Conservation (phyloP, 2,797 vertebrate genomes). For the Columba guinea region DNA sequence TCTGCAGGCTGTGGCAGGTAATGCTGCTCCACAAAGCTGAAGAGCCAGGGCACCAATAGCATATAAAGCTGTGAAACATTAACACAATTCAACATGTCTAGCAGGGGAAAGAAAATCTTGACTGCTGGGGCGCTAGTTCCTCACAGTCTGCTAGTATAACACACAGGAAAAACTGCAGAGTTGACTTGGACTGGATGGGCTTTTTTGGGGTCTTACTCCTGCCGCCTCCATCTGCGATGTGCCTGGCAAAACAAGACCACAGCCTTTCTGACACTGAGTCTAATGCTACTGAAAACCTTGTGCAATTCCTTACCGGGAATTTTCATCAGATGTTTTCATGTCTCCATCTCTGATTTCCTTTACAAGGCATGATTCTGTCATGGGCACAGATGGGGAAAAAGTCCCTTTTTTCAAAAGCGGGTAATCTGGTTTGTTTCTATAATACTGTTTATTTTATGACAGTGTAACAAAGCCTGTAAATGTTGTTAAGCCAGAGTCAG, state of each 20-base stretch:
- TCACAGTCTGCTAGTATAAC: neutral
- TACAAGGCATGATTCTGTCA: neutral
- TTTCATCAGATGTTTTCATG: neutral
- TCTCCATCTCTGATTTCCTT: neutral
- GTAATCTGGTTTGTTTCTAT: constrained; percentile 44
- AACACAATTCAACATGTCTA: neutral
- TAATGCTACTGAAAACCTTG: neutral
- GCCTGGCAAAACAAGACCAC: neutral
- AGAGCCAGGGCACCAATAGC: neutral
- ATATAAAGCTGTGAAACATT: neutral
- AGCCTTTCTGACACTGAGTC: neutral
- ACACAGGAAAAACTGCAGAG: neutral
- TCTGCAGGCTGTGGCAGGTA: neutral
- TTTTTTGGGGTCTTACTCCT: neutral
- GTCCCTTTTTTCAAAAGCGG: neutral
- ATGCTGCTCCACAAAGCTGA: neutral
- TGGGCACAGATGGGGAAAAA: neutral
- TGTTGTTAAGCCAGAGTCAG: constrained; percentile 12
- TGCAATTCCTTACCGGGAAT: neutral
- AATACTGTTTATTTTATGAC: constrained; percentile 51
- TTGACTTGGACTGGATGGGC: neutral
- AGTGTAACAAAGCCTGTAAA: constrained; percentile 41
- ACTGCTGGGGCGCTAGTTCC: neutral
- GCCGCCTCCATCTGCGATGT: neutral
- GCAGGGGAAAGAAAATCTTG: neutral